A percentile compares a stretch with the other conserved stretches of the same genome.
Conservation (phyloP, 2,113 vertebrate genomes). For the Indri indri region DNA sequence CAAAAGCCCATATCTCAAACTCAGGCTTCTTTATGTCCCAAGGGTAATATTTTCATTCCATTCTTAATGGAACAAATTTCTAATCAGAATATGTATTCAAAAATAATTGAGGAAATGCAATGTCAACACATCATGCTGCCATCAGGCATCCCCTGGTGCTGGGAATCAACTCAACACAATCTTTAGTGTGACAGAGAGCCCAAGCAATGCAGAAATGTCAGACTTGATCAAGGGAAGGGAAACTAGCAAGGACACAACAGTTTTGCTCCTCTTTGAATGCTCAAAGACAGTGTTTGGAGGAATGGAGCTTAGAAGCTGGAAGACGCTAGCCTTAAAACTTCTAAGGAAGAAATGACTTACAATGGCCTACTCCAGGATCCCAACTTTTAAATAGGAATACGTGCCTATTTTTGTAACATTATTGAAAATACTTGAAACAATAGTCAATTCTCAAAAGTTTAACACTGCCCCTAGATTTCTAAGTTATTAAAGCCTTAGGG, state of each 20-base stretch:
- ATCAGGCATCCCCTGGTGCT: background rate
- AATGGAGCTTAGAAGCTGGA: background rate
- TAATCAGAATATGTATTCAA: conserved; percentile 70
- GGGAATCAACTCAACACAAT: background rate
- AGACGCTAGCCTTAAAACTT: background rate
- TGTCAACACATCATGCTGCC: conserved; percentile 14
- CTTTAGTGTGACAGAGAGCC: background rate
- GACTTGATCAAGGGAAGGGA: background rate
- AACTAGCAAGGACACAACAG: background rate
- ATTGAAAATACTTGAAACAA: conserved; percentile 31
- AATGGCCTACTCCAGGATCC: background rate
- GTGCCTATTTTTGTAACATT: background rate
- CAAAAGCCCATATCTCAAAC: conserved; percentile 14
- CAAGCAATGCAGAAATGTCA: background rate
- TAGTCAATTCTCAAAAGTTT: conserved; percentile 27
- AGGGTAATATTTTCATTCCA: conserved; percentile 69
- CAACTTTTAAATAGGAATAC: conserved; percentile 20
- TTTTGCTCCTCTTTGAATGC: background rate
- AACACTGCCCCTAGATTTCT: background rate
- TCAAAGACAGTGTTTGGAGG: background rate
- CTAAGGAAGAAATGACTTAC: background rate
- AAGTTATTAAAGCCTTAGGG: background rate
- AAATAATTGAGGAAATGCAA: conserved; percentile 53
- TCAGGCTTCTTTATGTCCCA: conserved; percentile 23
- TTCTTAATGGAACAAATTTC: conserved; percentile 65